Evolutionary conservation across 2,797 vertebrate species (phyloP), one percentile per base, ranked within the genome.

Genomic region (Eleutherodactylus coqui): DNA sequence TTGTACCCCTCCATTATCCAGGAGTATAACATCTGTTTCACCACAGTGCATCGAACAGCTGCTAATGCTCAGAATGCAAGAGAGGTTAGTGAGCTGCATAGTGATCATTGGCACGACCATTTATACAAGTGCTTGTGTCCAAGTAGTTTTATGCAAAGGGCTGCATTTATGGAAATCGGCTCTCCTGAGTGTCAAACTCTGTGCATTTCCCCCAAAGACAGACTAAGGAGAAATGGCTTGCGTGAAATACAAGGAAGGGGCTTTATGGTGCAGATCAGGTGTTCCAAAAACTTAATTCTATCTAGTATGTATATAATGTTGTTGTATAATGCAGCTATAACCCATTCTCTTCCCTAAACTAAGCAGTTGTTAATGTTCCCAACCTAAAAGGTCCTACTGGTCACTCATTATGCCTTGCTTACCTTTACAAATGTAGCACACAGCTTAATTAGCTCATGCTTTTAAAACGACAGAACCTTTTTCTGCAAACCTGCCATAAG

Each of bases 21-120:
- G 85, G 98, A 99, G 93, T 99, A 99, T 91, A 99, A 99, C 93
- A 99, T 99, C 92, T 99, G 98, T 92, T 99, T 99, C 93, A 99
- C 98, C 87, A 99, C 98, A 0, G 96, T 99, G 34, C 95, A 97
- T 83, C 93, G 97, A 84, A 91, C 95, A 82, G 96, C 94, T 32
- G 87, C 94, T 34, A 93, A 92, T 88, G 41, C 90, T 13, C 90
- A 90, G 80, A 96, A 93, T 88, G 95, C 90, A 83, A 90, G 89
- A 1, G 92, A 95, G 94, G 96, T 97, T 67, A 87, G 91, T 86
- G 16, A 58, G 75, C 75, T 3, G 32, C 49, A 24, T 38, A 9
- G 49, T 32, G 51, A 60, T 78, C 51, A 13, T 14, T 60, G 53
- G 55, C 34, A 36, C 51, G 6, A 78, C 14, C 4, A 9, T 41